Evolutionary conservation across 2,888 invertebrate genomes (phyloP).

Genomic region (Epiblema foenella): DNA sequence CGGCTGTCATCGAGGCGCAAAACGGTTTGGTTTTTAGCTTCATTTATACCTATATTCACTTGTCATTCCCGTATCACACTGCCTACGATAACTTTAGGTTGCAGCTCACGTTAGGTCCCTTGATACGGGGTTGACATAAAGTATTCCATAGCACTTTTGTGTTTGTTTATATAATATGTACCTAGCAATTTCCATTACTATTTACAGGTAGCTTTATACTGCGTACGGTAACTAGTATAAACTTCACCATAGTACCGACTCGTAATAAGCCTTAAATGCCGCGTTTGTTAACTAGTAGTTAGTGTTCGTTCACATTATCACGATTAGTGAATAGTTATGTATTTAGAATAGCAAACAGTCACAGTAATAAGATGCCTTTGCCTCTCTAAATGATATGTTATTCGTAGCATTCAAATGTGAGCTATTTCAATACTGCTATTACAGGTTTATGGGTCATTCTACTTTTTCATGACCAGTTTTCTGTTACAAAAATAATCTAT

Average conservation of each 20-base stretch:
- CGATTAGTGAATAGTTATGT: constrained; percentile 46
- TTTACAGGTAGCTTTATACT: no score
- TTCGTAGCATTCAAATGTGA: constrained; percentile 3
- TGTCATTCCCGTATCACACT: neutral
- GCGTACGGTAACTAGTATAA: neutral
- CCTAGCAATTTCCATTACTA: no score
- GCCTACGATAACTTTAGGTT: neutral
- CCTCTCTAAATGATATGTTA: constrained; percentile 45
- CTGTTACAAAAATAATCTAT: no score
- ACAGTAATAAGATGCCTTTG: constrained; percentile 58
- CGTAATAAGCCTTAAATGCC: constrained; percentile 37
- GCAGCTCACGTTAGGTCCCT: no score
- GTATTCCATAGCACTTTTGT: no score
- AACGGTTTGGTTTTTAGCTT: constrained; percentile 87
- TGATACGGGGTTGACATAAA: no score
- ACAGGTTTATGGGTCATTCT: no score
- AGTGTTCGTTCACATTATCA: constrained; percentile 46
- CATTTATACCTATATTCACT: constrained; percentile 52
- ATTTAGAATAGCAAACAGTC: constrained; percentile 52
- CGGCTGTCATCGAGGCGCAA: constrained; percentile 99
- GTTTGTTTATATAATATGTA: no score
- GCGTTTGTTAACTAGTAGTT: neutral
- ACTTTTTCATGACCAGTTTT: no score
- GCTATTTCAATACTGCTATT: neutral
- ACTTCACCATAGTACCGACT: constrained; percentile 9